A percentile compares a stretch with the other conserved stretches of the same genome.
These are phyloP conservation scores for Sericinus montela DNA, from an alignment of 2,888 invertebrate species.

Conservation along the genomic window DNA sequence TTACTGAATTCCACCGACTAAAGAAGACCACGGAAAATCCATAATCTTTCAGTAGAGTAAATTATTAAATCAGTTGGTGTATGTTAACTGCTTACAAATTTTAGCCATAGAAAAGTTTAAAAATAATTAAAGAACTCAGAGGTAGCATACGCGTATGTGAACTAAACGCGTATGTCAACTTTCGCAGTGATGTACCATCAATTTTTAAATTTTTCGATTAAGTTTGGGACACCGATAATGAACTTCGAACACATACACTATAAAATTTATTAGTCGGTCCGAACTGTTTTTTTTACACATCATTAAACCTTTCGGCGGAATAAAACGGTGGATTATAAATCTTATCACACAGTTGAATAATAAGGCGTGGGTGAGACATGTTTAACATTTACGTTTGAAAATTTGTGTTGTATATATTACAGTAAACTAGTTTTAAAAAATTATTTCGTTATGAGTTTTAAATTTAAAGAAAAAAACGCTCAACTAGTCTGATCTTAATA, in stretches of 20 bases:
- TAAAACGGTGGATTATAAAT: constrained; percentile 13
- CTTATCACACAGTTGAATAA: constrained; percentile 8
- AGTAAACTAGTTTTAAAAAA: not conserved
- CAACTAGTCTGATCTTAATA: too few species aligned
- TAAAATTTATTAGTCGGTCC: constrained; percentile 33
- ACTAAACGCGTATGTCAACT: constrained; percentile 35
- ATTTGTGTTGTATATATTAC: constrained; percentile 7
- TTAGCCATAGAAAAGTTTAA: too few species aligned
- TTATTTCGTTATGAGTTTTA: too few species aligned
- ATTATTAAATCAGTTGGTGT: too few species aligned
- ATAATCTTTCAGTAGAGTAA: too few species aligned
- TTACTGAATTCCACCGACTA: too few species aligned
- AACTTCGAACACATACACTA: not conserved
- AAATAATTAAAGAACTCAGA: too few species aligned
- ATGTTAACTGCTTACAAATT: too few species aligned
- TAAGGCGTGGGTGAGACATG: constrained; percentile 14
- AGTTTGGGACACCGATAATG: constrained; percentile 29
- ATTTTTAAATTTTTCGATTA: constrained; percentile 55
- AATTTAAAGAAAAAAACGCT: too few species aligned
- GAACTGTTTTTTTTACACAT: constrained; percentile 21
- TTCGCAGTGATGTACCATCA: constrained; percentile 48
- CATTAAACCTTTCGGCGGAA: constrained; percentile 11
- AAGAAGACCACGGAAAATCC: too few species aligned
- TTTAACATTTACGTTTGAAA: constrained; percentile 11
- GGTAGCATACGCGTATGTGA: not conserved